phyloP scores from a whole-genome alignment of 2,113 vertebrate species.

The Eptesicus fuscus region DNA sequence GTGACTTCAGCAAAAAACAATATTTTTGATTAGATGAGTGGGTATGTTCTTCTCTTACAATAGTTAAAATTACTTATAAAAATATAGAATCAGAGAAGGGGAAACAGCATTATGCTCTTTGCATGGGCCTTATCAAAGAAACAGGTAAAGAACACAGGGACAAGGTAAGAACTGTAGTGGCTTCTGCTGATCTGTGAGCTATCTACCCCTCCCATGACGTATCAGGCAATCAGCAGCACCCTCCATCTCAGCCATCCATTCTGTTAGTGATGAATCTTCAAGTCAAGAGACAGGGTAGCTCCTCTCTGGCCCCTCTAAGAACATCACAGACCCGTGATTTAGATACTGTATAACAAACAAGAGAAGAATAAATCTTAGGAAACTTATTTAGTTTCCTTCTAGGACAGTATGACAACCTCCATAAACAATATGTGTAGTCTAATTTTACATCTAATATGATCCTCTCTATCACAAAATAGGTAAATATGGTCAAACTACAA shows the following conservation, averaged over 20 bases:
- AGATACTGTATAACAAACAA: not conserved
- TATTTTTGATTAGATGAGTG: not conserved
- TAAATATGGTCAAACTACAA: not conserved
- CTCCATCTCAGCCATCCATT: not conserved
- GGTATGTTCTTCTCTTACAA: not conserved
- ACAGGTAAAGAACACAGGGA: not conserved
- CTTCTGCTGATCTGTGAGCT: not conserved
- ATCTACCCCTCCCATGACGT: not conserved
- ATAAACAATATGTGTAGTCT: not conserved
- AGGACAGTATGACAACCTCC: not conserved
- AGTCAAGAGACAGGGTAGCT: not conserved
- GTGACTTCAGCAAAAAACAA: not conserved
- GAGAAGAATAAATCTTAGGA: not conserved
- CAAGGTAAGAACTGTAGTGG: accelerated
- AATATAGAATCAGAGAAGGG: not conserved
- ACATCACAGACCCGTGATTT: not conserved
- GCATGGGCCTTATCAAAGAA: not conserved
- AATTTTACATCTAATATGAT: not conserved
- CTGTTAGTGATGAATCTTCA: not conserved
- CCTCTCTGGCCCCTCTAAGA: not conserved
- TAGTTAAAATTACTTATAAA: not conserved
- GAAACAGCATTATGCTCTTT: not conserved
- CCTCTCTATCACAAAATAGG: not conserved
- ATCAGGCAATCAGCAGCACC: not conserved
- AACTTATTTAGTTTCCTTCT: not conserved